Base-by-base conservation (phyloP, 2,797 vertebrate species). In the Hippoglossus hippoglossus region DNA sequence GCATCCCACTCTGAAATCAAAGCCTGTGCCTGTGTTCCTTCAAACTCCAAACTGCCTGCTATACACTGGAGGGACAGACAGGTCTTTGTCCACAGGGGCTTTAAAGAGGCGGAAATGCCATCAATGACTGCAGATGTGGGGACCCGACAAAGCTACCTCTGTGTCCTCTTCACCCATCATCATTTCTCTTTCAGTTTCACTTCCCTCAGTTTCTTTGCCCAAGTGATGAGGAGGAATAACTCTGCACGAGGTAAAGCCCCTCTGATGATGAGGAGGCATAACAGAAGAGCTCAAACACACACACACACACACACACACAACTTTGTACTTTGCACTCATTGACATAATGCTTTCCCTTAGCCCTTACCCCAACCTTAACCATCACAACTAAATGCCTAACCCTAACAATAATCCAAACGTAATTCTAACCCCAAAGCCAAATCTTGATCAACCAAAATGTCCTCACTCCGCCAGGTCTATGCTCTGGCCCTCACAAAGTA, bases 121-220 rank as follows among this genome's bases (percentile, higher is more conserved):
- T 91, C 83, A 87, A 75, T 89, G 90, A 82, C 91, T 91, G 91
- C 93, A 91, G 92, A 92, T 94, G 91, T 87, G 85, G 80, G 83
- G 68, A 75, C 46, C 60, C 49, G 24, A 94, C 92, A 94, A 93
- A 93, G 91, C 58, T 39, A 44, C 15, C 71, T 82, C 87, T 93
- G 83, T 92, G 73, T 19, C 44, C 11, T 39, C 77, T 66, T 67
- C 15, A 65, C 52, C 60, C 78, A 79, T 86, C 79, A 82, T 87
- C 75, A 31, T 86, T 77, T 86, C 63, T 60, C 58, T 73, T 83
- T 85, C 52, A 49, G 69, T 84, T 83, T 74, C 57, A 70, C 67
- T 65, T 73, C 73, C 55, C 49, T 50, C 44, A 0, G 67, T 61
- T 58, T 18, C 25, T 55, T 59, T 64, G 63, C 63, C 46, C 13